These are phyloP conservation scores for Callinectes sapidus DNA, from an alignment of 2,888 invertebrate species.

Conservation along the genomic window DNA sequence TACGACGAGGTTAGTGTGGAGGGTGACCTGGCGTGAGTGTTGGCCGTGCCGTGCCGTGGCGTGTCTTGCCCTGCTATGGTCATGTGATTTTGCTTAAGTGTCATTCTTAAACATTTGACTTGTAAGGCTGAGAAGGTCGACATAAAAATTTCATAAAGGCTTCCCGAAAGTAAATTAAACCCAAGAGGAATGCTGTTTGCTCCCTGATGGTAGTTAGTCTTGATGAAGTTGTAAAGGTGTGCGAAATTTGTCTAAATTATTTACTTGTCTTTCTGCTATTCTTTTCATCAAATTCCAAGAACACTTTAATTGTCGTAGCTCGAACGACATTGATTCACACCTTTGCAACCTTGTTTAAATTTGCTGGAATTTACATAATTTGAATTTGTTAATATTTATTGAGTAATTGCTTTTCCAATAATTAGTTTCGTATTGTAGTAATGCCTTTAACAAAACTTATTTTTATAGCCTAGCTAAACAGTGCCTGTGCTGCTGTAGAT, in stretches of 20 bases:
- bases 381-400: neutral
- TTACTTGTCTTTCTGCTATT: neutral
- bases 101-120: neutral
- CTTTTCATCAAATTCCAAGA: neutral
- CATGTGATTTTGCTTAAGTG: neutral
- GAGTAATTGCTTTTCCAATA: neutral
- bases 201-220: neutral
- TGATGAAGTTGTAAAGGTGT: constrained; percentile 6
- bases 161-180: neutral
- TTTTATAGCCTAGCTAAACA: constrained; percentile 27
- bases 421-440: constrained; percentile 10
- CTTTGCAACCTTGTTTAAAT: constrained; percentile 9
- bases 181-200: constrained; percentile 2
- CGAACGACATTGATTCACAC: neutral
- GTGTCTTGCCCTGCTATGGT: neutral
- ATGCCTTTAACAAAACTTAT: constrained; percentile 19
- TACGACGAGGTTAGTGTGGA: constrained; percentile 55
- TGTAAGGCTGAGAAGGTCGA: neutral
- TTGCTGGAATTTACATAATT: neutral
- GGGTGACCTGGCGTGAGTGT: neutral
- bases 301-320: neutral
- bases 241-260: neutral
- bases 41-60: neutral
- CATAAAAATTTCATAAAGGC: neutral
- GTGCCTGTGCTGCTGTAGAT: constrained; percentile 34